Conservation (phyloP, 2,113 vertebrate genomes). For the Ctenodactylus gundi region DNA sequence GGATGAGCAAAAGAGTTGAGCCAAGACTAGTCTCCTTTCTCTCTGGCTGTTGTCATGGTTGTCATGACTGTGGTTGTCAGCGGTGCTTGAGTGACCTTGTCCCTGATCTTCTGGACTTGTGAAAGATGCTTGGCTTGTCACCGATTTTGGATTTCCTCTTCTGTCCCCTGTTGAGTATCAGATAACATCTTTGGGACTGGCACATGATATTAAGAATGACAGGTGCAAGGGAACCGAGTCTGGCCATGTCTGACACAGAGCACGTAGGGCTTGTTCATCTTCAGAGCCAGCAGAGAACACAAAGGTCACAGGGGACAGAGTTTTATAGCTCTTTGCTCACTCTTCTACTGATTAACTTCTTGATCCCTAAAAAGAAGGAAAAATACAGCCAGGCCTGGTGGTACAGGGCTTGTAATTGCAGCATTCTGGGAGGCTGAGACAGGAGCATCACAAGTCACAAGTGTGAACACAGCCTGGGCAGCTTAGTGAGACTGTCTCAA, state of each 20-base stretch:
- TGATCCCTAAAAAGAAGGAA: not conserved
- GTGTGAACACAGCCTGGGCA: too few relatives aligned
- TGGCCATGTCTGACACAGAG: slow-evolving; percentile 33
- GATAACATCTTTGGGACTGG: slow-evolving; percentile 71
- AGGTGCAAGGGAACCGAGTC: slow-evolving; percentile 71
- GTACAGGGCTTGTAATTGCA: too few relatives aligned
- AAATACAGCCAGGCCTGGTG: too few relatives aligned
- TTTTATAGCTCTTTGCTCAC: slow-evolving; percentile 25
- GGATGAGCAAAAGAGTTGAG: not conserved
- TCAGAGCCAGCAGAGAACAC: slow-evolving; percentile 33
- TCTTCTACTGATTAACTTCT: not conserved
- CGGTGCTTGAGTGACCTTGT: slow-evolving; percentile 70
- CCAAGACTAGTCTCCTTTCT: not conserved
- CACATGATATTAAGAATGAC: slow-evolving; percentile 67
- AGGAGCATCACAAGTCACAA: too few relatives aligned
- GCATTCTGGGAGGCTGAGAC: too few relatives aligned
- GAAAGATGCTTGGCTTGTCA: slow-evolving; percentile 69
- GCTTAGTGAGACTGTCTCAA: slow-evolving; percentile 4
- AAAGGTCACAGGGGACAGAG: slow-evolving; percentile 28
- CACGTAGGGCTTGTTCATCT: not conserved
- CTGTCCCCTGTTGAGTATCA: slow-evolving; percentile 64
- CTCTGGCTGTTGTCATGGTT: not conserved
- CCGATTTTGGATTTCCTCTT: slow-evolving; percentile 78
- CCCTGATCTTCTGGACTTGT: slow-evolving; percentile 42
- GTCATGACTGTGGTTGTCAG: not conserved